Evolutionary conservation across 37 sponge, comb jelly and placozoan species (phyloP), one percentile per base, ranked within the genome.

Genomic region (Crambe crambe): DNA sequence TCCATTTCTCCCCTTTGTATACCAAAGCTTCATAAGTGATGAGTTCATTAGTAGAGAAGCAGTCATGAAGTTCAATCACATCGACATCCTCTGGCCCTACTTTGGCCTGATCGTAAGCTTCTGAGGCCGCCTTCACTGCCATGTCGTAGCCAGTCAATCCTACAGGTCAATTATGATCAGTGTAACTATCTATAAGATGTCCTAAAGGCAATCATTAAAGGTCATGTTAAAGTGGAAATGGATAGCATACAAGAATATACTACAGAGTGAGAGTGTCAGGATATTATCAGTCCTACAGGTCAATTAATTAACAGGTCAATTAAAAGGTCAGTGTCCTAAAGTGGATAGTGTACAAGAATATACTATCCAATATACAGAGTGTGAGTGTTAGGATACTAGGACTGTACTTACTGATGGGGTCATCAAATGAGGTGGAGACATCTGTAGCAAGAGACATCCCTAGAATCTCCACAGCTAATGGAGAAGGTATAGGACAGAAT

Each of bases 31-130:
- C 91, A 68, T 91, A 91, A 10, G 87, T 83, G 39, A 91, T 67
- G 41, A 91, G 79, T 51, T 91, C 91, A 76, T 91, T 91, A 18
- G 87, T 78, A 27, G 91, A 83, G 68, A 91, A 91, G 69, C 91
- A 91, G 70, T 91, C 91, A 51, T 91, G 91, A 0, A 91, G 80
- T 61, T 91, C 91, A 38, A 91, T 79, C 23, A 91, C 91, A 37
- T 86, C 70, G 9, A 80, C 91, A 1, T 91, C 91, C 17, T 42
- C 56, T 31, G 79, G 47, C 26, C 22, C 47, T 2, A 86, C 35
- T 10, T 79, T 83, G 3, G 91, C 84, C 44, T 81, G 80, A 21
- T 32, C 42, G 75, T 72, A 87, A 44, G 75, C 87, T 73, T 76
- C 70, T 5, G 21, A 36, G 29, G 91, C 83, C 43, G 91, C 91